Conservation (phyloP, 2,888 invertebrate species). For the Drosophila suboccidentalis region DNA sequence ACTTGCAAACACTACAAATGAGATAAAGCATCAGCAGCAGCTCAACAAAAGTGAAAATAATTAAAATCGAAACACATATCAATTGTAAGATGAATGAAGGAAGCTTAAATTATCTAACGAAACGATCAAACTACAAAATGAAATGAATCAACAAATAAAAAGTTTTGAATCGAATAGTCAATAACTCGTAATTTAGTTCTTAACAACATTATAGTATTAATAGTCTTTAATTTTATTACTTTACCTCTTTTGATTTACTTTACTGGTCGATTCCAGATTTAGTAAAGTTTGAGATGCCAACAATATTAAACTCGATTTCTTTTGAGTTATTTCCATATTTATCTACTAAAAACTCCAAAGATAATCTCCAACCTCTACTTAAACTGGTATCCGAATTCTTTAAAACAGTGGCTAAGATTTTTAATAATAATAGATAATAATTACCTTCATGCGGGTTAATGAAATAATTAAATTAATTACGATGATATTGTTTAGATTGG, state of each 20-base stretch:
- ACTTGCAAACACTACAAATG: constrained; percentile 21
- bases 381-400: not conserved
- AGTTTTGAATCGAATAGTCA: too few species aligned
- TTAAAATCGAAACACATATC: constrained; percentile 14
- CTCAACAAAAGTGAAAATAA: constrained; percentile 34
- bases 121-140: not conserved
- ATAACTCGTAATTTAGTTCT: too few species aligned
- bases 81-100: not conserved
- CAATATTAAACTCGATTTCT: too few species aligned
- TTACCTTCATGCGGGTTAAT: not conserved
- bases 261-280: not conserved
- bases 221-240: too few species aligned
- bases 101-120: not conserved
- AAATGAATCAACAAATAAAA: not conserved
- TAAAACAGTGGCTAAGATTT: not conserved
- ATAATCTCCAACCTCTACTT: not conserved
- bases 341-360: too few species aligned
- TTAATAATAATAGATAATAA: not conserved
- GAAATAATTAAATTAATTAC: constrained; percentile 27
- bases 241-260: too few species aligned
- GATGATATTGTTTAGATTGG: not conserved
- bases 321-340: too few species aligned
- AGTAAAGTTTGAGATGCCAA: not conserved
- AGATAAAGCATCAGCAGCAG: constrained; percentile 23
- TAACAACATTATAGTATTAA: too few species aligned